Evolutionary conservation across 2,888 invertebrate genomes (phyloP).

Genomic region (Sarcophaga rosellei): DNA sequence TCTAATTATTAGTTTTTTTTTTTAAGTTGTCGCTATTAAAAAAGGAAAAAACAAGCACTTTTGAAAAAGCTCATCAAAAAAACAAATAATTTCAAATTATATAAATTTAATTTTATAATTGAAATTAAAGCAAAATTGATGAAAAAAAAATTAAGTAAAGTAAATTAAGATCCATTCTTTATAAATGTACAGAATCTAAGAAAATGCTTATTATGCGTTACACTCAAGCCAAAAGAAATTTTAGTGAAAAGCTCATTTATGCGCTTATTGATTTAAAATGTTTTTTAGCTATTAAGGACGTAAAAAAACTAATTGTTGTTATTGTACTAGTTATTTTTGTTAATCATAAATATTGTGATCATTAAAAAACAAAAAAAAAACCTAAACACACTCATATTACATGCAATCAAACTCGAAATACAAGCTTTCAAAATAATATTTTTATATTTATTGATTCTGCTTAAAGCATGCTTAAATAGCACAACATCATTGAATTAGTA

Average conservation of each 20-base stretch:
- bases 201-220: constrained; percentile 3
- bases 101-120: constrained; percentile 6
- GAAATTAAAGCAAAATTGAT: neutral
- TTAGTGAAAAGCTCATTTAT: neutral
- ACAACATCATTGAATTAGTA: constrained; percentile 9
- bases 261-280: constrained; percentile 48
- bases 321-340: constrained; percentile 38
- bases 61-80: constrained; percentile 1
- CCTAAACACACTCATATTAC: neutral
- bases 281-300: constrained; percentile 51
- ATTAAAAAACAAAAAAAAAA: constrained; percentile 26
- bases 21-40: too few species aligned
- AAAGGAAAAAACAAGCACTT: too few species aligned
- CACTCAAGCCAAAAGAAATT: neutral
- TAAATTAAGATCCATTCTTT: neutral
- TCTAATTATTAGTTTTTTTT: too few species aligned
- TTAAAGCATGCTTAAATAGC: constrained; percentile 3
- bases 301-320: constrained; percentile 52
- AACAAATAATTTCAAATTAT: constrained; percentile 18
- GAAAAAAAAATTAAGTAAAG: neutral
- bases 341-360: constrained; percentile 50
- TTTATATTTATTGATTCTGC: constrained; percentile 15
- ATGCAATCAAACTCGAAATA: neutral
- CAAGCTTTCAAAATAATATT: constrained; percentile 7
- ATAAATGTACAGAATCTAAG: constrained; percentile 32